These are phyloP conservation scores for Aspidiotus rigidus DNA, from an alignment of 2,888 invertebrate genomes.

Conservation along the genomic window DNA sequence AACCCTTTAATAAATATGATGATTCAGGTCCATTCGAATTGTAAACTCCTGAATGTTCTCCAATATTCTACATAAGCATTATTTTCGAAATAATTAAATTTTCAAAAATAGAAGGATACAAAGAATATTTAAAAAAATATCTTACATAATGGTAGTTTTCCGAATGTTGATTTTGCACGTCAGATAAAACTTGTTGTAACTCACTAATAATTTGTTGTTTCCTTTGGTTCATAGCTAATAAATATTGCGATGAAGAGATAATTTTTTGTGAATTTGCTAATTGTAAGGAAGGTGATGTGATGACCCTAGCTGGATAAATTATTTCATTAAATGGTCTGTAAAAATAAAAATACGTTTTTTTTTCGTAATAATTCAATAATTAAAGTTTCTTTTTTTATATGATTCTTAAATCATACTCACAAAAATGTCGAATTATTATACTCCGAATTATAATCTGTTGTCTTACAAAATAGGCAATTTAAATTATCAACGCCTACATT, in stretches of 20 bases:
- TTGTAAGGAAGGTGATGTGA: constrained; percentile 7
- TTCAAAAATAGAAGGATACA: no score
- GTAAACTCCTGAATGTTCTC: no score
- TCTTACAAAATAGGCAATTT: constrained; percentile 21
- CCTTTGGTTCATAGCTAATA: constrained; percentile 27
- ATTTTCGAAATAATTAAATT: no score
- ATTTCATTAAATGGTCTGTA: constrained; percentile 12
- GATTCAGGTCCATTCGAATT: no score
- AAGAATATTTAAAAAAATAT: neutral
- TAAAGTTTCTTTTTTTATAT: no score
- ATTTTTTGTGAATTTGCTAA: constrained; percentile 12
- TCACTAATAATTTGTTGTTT: constrained; percentile 28
- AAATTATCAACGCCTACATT: constrained; percentile 16
- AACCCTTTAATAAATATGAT: no score
- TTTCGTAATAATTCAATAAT: no score
- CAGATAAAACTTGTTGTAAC: constrained; percentile 25
- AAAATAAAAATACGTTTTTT: no score
- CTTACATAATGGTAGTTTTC: constrained; percentile 8
- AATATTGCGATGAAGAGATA: constrained; percentile 20
- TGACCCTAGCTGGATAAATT: constrained; percentile 3
- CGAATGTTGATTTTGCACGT: constrained; percentile 28
- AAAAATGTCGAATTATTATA: neutral
- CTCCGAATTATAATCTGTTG: constrained; percentile 3
- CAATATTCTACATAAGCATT: no score
- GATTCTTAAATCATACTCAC: constrained; percentile 9